Base-by-base conservation (phyloP, 2,888 invertebrate genomes). In the Phengaris alcon region DNA sequence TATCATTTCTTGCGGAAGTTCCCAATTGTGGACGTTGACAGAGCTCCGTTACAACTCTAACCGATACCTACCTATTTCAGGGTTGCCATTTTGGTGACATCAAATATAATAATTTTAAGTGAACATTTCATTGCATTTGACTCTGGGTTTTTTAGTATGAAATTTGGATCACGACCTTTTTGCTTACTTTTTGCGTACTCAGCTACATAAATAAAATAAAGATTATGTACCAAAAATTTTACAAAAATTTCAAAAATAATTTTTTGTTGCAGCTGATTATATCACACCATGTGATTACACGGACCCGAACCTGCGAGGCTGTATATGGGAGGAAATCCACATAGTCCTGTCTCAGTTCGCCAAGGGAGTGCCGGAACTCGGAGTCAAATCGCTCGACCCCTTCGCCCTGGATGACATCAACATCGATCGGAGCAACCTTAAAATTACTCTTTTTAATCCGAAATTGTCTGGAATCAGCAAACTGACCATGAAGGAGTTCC, bases 351-450 rank as follows among this genome's bases (percentile, higher is more conserved):
- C 87, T 0, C 70, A 81, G 35, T 93, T 93, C 80, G 84, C 90
- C 0, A 89, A 89, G 35, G 93, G 93, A 2, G 85, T 93, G 15
- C 87, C 88, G 0, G 87, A 90, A 79, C 77, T 90, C 52, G 87
- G 81, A 5, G 89, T 94, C 6, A 86, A 88, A 0, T 88, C 93
- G 0, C 83, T 86, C 74, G 93, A 93, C 68, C 93, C 93, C 5
- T 84, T 90, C 0, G 74, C 85, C 2, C 76, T 93, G 76, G 86
- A 89, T 4, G 88, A 93, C 78, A 90, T 93, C 59, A 78, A 82
- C 6, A 86, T 93, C 10, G 85, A 90, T 73, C 90, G 90, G 10
- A 90, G 83, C 55, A 92, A 92, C 1, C 81, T 93, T 1, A 86
- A 87, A 57, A 81, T 93, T 48, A 81, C 82, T 0, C 91, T 93